phyloP scores from a whole-genome alignment of 2,113 vertebrate species.

The Saccopteryx bilineata region DNA sequence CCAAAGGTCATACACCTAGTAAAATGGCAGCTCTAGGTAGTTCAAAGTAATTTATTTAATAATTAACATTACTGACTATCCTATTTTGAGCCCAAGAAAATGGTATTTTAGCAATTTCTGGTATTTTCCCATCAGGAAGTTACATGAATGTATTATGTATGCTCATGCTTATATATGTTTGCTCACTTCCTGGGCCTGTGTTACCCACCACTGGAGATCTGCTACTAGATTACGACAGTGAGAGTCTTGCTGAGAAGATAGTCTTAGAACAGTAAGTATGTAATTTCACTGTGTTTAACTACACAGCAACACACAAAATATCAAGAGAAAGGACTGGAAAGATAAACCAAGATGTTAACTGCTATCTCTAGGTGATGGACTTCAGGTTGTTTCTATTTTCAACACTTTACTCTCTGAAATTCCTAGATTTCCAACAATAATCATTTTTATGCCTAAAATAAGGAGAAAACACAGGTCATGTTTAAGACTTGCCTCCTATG shows the following conservation, averaged over 20 bases:
- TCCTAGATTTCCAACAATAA: slow-evolving; percentile 37
- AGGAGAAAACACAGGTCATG: background rate
- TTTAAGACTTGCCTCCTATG: background rate
- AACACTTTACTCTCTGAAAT: background rate
- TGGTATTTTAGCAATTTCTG: slow-evolving; percentile 66
- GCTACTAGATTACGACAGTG: background rate
- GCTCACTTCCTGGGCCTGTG: background rate
- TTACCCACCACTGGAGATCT: background rate
- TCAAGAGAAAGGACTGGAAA: background rate
- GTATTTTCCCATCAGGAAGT: slow-evolving; percentile 63
- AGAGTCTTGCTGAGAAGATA: slow-evolving; percentile 22
- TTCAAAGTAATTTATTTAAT: background rate
- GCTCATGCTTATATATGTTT: background rate
- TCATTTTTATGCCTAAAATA: background rate
- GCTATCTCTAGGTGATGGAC: background rate
- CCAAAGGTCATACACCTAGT: background rate
- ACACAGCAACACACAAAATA: background rate
- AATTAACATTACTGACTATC: background rate
- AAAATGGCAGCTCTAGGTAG: background rate
- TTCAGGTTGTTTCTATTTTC: background rate
- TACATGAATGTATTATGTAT: background rate
- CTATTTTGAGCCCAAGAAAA: slow-evolving; percentile 48
- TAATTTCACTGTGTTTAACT: background rate
- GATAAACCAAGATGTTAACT: background rate
- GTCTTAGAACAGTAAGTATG: background rate